A percentile compares a stretch with the other conserved stretches of the same genome.
Evolutionary conservation across 2,888 invertebrate species (phyloP).

Genomic region (Spisula solida): DNA sequence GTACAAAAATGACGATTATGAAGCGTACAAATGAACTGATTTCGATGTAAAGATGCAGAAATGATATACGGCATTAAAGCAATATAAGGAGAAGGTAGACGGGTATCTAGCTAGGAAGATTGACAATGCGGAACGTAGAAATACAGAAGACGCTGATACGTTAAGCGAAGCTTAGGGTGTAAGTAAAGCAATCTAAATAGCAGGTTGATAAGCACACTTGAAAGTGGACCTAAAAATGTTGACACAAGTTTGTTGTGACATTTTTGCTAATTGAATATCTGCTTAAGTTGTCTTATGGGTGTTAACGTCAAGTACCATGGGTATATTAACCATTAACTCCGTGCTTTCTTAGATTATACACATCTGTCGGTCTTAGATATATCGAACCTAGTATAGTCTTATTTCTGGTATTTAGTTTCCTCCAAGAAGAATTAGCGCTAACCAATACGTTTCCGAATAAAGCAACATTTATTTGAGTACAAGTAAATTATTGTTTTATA

Average conservation of each 20-base stretch:
- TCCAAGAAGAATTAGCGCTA: no score
- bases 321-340: no score
- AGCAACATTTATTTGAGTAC: no score
- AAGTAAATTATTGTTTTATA: no score
- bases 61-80: neutral
- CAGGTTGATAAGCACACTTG: slow-evolving; percentile 11
- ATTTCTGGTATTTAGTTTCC: no score
- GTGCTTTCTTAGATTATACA: no score
- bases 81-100: neutral
- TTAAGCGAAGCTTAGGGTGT: neutral
- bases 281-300: no score
- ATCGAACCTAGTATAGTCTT: no score
- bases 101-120: neutral
- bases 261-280: no score
- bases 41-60: neutral
- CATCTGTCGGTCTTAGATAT: no score
- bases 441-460: no score
- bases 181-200: slow-evolving; percentile 12
- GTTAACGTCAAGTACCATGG: no score
- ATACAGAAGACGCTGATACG: slow-evolving; percentile 1
- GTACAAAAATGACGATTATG: neutral
- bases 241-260: neutral
- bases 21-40: neutral
- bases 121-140: neutral
- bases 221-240: neutral